phyloP scores from a whole-genome alignment of 64 coral and sea anemone species.

The Porites australiensis region DNA sequence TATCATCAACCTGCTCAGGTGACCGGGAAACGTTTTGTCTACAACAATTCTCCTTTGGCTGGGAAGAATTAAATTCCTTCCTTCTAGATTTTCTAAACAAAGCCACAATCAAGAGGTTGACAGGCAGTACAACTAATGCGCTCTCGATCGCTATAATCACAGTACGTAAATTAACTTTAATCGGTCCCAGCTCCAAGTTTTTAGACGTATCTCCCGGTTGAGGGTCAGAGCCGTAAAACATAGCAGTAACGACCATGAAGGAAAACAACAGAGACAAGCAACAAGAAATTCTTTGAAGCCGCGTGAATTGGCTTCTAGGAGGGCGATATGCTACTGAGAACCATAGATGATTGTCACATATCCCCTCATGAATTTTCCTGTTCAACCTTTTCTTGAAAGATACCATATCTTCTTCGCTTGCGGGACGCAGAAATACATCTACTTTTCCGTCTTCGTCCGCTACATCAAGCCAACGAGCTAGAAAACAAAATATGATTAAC shows the following conservation, averaged over 20 bases:
- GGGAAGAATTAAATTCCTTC: conserved; percentile 2
- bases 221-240: conserved; percentile 80
- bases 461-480: conserved; percentile 75
- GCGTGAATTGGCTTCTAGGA: conserved; percentile 77
- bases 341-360: conserved; percentile 88
- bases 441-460: conserved; percentile 78
- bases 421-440: conserved; percentile 39
- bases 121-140: conserved; percentile 64
- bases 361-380: conserved; percentile 54
- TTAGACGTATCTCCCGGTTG: conserved; percentile 63
- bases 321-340: conserved; percentile 76
- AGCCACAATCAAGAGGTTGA: conserved; percentile 76
- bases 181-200: conserved; percentile 62
- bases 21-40: background rate
- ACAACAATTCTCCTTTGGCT: background rate
- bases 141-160: conserved; percentile 72
- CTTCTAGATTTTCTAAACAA: conserved; percentile 70
- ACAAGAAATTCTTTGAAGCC: conserved; percentile 78
- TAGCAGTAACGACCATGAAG: conserved; percentile 79
- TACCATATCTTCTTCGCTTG: conserved; percentile 50
- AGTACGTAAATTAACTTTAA: conserved; percentile 55
- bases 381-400: conserved; percentile 72
- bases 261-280: conserved; percentile 78
- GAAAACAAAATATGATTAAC: background rate
- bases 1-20: background rate